Percentiles rank a stretch among this genome's conserved stretches.
phyloP scores from a whole-genome alignment of 1,140 invertebrate species.

The Lutraria rhynchaena region DNA sequence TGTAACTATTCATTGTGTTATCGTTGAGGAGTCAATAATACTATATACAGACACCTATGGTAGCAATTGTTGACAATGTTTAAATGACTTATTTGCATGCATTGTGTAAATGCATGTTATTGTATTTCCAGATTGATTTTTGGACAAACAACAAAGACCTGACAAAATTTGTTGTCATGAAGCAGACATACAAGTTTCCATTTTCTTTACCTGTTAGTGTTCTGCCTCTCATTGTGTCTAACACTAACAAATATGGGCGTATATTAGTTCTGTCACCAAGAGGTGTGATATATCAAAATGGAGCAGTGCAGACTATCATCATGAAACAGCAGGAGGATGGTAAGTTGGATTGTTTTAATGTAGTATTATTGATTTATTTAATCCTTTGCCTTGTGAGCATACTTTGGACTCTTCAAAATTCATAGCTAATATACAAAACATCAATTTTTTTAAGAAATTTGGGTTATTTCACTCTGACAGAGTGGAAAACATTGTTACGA shows the following conservation, averaged over 20 bases:
- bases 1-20: too few relatives aligned
- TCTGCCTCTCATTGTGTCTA: constrained; percentile 66
- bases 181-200: constrained; percentile 67
- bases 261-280: constrained; percentile 62
- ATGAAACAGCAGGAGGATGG: constrained; percentile 49
- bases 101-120: not conserved
- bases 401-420: too few relatives aligned
- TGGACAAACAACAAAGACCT: constrained; percentile 54
- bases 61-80: not conserved
- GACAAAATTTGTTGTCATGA: constrained; percentile 65
- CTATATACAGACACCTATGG: not conserved
- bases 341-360: constrained; percentile 6
- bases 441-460: too few relatives aligned
- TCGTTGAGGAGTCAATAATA: not conserved
- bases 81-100: not conserved
- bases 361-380: too few relatives aligned
- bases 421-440: too few relatives aligned
- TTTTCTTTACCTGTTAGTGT: constrained; percentile 54
- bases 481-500: too few relatives aligned
- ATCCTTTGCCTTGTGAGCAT: too few relatives aligned
- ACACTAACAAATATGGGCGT: constrained; percentile 66
- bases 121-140: constrained; percentile 66
- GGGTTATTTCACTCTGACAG: too few relatives aligned
- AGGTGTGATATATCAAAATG: constrained; percentile 73
- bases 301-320: constrained; percentile 73